phyloP scores from a whole-genome alignment of 2,113 vertebrate species.

The Sinocyclocheilus anshuiensis region DNA sequence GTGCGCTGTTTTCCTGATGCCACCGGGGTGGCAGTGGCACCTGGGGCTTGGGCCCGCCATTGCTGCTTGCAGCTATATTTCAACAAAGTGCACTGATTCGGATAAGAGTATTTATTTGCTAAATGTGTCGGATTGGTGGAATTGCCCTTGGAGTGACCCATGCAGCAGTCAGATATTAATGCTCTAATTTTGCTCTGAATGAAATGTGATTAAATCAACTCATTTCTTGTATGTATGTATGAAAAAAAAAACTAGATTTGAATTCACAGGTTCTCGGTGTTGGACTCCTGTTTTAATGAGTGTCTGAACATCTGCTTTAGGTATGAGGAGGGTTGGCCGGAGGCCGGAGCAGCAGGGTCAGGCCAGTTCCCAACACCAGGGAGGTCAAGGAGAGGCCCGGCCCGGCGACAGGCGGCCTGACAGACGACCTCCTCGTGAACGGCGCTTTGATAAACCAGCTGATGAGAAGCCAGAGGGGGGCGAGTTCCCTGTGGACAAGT shows the following conservation, averaged over 20 bases:
- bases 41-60: too few relatives aligned
- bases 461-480: slow-evolving; percentile 92
- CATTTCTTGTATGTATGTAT: background rate
- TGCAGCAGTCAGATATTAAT: background rate
- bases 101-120: background rate
- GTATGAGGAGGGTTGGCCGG: slow-evolving; percentile 91
- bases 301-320: slow-evolving; percentile 67
- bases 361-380: slow-evolving; percentile 72
- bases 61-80: too few relatives aligned
- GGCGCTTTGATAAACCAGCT: slow-evolving; percentile 88
- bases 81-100: too few relatives aligned
- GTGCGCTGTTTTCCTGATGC: too few relatives aligned
- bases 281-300: background rate
- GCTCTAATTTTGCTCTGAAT: background rate
- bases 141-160: background rate
- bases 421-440: slow-evolving; percentile 90
- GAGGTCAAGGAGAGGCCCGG: slow-evolving; percentile 86
- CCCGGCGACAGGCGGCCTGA: slow-evolving; percentile 88
- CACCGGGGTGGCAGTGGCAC: too few relatives aligned
- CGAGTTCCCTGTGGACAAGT: slow-evolving; percentile 95
- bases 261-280: background rate
- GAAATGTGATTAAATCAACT: background rate
- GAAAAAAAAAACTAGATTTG: too few relatives aligned
- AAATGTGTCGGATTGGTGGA: background rate
- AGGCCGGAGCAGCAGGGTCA: slow-evolving; percentile 86